phyloP scores from a whole-genome alignment of 2,797 vertebrate genomes.

The Sebastes oblongus region DNA sequence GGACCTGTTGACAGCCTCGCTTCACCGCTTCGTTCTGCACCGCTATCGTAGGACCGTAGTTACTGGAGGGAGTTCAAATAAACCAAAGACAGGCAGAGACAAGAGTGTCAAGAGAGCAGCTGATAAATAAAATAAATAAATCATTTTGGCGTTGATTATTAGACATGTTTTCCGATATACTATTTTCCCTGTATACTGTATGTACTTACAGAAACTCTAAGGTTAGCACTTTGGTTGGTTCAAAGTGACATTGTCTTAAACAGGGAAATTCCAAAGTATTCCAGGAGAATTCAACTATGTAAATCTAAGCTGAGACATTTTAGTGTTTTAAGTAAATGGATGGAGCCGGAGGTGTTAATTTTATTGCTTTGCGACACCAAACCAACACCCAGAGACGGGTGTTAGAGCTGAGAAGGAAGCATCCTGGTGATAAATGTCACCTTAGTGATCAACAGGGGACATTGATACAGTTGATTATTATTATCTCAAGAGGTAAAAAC shows the following conservation, averaged over 20 bases:
- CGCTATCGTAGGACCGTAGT: slow-evolving; percentile 90
- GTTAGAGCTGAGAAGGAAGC: background rate
- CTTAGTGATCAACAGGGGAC: background rate
- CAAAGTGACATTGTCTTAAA: background rate
- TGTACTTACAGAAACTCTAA: background rate
- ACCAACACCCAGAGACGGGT: background rate
- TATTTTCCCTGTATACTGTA: background rate
- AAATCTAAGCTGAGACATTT: background rate
- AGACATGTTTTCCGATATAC: background rate
- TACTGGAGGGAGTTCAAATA: slow-evolving; percentile 70
- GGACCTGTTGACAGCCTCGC: slow-evolving; percentile 89
- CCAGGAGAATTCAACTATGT: too few species aligned
- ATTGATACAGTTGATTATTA: background rate
- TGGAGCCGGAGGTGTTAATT: background rate
- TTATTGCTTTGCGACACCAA: background rate
- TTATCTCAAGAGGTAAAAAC: background rate
- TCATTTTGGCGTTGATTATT: background rate
- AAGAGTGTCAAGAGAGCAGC: background rate
- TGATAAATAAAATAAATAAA: background rate
- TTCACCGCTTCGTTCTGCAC: slow-evolving; percentile 85
- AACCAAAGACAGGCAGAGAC: background rate
- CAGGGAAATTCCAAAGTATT: background rate
- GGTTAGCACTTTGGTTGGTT: background rate
- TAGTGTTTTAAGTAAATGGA: background rate
- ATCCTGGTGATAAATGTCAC: background rate